phyloP scores from a whole-genome alignment of 2,797 vertebrate genomes.

The Gymnodraco acuticeps region DNA sequence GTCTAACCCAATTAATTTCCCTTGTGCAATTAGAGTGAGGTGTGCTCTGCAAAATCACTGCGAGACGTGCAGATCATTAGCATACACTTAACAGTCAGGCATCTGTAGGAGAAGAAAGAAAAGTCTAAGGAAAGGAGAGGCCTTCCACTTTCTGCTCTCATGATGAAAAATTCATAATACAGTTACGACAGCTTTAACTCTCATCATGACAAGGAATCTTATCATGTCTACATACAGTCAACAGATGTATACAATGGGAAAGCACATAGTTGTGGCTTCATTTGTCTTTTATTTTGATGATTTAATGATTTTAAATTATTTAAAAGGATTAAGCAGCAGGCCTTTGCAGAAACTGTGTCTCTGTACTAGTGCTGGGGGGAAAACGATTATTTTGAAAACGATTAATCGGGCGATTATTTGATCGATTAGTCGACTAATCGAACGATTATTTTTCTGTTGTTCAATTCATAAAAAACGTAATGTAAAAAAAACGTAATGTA shows the following conservation, averaged over 20 bases:
- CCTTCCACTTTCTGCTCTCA: neutral
- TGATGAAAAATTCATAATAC: conserved; percentile 7
- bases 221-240: conserved; percentile 1
- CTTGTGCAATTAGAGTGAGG: conserved; percentile 38
- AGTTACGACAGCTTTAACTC: neutral
- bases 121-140: neutral
- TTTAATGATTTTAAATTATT: neutral
- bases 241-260: neutral
- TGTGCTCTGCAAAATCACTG: conserved; percentile 41
- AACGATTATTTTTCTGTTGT: too few species aligned
- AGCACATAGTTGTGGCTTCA: neutral
- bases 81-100: conserved; percentile 24
- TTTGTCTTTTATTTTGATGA: neutral
- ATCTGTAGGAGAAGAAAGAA: conserved; percentile 13
- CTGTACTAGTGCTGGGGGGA: too few species aligned
- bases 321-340: neutral
- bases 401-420: too few species aligned
- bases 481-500: too few species aligned
- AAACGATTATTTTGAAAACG: too few species aligned
- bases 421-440: too few species aligned
- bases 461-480: too few species aligned
- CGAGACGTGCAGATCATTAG: conserved; percentile 19
- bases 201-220: neutral
- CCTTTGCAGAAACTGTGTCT: neutral
- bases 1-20: conserved; percentile 52